Evolutionary conservation across 2,888 invertebrate species (phyloP), one percentile per base, ranked within the genome.

Genomic region (Clanis bilineata): DNA sequence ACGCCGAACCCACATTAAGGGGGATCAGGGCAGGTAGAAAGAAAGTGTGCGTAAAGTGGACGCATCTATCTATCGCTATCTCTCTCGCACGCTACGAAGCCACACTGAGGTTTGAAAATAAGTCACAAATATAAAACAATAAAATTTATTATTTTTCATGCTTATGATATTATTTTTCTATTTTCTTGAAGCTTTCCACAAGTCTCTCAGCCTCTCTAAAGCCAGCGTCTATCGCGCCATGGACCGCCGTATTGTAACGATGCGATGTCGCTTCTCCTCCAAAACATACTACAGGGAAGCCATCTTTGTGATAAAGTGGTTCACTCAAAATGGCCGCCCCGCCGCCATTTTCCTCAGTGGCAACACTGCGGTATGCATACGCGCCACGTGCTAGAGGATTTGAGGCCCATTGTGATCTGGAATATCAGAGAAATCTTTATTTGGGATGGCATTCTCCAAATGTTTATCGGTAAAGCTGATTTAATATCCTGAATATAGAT

Each of bases 191-290:
- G 45, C 70, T 76, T 3, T 76, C 71, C 32, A 91, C 85, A 23
- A 95, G 76, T 66, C 95, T 88, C 15, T 95, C 88, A 1, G 96
- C 96, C 76, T 96, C 96, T 38, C 96, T 92, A 77, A 94, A 94
- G 0, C 96, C 96, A n/a, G 94, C 93, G 74, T 95, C 95, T 0
- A 95, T 82, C 0, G 96, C 96, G 0, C 96, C 96, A 72, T 96
- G 96, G 0, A 95, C 95, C 0, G 95, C 94, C 0, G 93, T 93
- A 75, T 94, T 95, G 72, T 91, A 93, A 67, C 93, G 93, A 54
- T 93, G 92, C 15, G 95, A 94, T 0, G 95, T 94, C 0, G 95
- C 94, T 77, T 95, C 95, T 0, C 95, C 95, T 1, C 94, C 95
- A 72, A 95, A 95, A 65, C 94, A 93, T 0, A 95, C 80, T 0